Evolutionary conservation across 2,888 invertebrate genomes (phyloP).

Genomic region (Sipunculus nudus): DNA sequence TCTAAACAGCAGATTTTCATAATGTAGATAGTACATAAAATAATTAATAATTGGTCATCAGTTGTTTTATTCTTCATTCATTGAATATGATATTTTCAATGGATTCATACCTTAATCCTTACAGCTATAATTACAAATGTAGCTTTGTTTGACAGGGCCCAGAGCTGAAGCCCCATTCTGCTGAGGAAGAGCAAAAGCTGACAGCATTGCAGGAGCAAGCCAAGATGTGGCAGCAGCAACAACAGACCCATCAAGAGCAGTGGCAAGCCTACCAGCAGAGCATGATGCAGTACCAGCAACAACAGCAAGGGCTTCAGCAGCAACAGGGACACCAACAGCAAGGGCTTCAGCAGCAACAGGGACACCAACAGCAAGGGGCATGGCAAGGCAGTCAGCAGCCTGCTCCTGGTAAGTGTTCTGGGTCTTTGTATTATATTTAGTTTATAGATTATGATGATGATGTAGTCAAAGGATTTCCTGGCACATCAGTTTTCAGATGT

Average conservation of each 20-base stretch:
- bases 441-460: neutral
- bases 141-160: neutral
- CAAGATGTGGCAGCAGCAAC: constrained; percentile 50
- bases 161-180: constrained; percentile 18
- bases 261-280: constrained; percentile 11
- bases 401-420: neutral
- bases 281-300: neutral
- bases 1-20: too few relatives aligned
- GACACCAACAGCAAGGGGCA: constrained; percentile 9
- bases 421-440: neutral
- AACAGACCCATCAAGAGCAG: too few relatives aligned
- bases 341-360: constrained; percentile 27
- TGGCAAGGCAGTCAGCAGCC: constrained; percentile 23
- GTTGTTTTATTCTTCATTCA: neutral
- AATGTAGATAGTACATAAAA: too few relatives aligned
- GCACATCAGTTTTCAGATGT: too few relatives aligned
- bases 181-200: constrained; percentile 46
- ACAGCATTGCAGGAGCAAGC: constrained; percentile 51
- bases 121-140: neutral
- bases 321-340: constrained; percentile 30
- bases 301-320: constrained; percentile 25
- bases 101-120: neutral
- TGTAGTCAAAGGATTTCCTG: neutral
- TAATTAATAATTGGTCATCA: too few relatives aligned
- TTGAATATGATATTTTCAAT: neutral